Conservation (phyloP, 1,140 invertebrate species). For the Euglossa dilemma region DNA sequence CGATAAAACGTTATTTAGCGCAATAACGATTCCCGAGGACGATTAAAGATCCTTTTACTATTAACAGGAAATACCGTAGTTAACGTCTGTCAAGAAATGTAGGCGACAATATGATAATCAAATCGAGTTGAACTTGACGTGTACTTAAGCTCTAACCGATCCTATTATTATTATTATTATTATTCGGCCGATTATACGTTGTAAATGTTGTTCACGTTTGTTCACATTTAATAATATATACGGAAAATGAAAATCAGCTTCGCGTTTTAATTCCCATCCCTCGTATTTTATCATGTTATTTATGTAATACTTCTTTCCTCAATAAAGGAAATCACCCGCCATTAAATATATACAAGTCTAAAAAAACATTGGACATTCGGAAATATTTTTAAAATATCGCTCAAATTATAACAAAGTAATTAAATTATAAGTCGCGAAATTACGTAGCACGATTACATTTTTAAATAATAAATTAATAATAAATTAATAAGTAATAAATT, state of each 20-base stretch:
- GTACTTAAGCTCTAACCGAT: slow-evolving; percentile 72
- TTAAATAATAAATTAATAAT: no score
- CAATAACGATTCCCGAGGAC: slow-evolving; percentile 15
- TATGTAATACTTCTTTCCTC: no score
- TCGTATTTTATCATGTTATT: no score
- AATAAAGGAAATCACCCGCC: no score
- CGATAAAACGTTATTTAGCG: slow-evolving; percentile 42
- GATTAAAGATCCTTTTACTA: background rate
- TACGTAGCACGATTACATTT: no score
- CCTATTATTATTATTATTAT: slow-evolving; percentile 73
- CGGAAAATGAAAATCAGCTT: slow-evolving; percentile 46
- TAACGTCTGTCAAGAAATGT: slow-evolving; percentile 12
- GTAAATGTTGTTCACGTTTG: slow-evolving; percentile 78
- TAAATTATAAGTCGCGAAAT: no score
- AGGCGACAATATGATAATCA: slow-evolving; percentile 51
- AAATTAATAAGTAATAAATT: no score
- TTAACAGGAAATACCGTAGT: background rate
- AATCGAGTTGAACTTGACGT: slow-evolving; percentile 40
- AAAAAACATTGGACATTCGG: no score
- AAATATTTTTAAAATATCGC: no score
- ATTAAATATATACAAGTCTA: no score
- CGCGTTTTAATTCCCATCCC: background rate
- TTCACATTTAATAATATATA: slow-evolving; percentile 70
- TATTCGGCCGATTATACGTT: slow-evolving; percentile 73
- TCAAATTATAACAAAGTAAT: no score